phyloP scores from a whole-genome alignment of 2,113 vertebrate genomes.

The Dendrocopos noguchii region DNA sequence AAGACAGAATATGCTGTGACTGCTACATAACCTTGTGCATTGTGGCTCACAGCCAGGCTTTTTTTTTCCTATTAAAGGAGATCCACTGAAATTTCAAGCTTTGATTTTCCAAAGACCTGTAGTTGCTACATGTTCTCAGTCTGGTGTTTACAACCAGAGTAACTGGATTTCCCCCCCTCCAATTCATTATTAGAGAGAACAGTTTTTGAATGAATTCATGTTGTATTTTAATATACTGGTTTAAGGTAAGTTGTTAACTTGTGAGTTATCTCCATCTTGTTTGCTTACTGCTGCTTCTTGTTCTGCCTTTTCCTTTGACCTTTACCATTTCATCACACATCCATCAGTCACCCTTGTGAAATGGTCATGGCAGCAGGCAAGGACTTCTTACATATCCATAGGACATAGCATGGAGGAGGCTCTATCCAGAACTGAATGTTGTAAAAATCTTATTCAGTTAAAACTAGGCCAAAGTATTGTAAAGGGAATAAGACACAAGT shows the following conservation, averaged over 20 bases:
- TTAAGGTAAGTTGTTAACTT: not conserved
- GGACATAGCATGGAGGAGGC: not conserved
- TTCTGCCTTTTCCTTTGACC: not conserved
- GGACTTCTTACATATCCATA: not conserved
- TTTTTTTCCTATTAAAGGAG: not conserved
- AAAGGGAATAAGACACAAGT: not conserved
- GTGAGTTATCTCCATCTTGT: not conserved
- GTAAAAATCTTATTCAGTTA: not conserved
- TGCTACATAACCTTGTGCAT: not conserved
- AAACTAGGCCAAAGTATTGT: not conserved
- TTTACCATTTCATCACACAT: not conserved
- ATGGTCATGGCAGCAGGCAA: not conserved
- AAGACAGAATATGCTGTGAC: constrained; percentile 17
- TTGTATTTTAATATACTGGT: not conserved
- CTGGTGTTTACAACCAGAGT: not conserved
- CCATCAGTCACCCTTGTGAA: not conserved
- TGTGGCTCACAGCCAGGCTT: not conserved
- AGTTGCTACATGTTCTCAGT: not conserved
- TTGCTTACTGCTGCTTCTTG: not conserved
- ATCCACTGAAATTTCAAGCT: not conserved
- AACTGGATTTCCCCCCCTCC: not conserved
- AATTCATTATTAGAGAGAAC: not conserved
- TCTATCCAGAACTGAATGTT: not conserved
- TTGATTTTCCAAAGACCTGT: not conserved
- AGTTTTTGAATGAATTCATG: not conserved